Conservation (phyloP, 2,797 vertebrate species). For the Chelon auratus region DNA sequence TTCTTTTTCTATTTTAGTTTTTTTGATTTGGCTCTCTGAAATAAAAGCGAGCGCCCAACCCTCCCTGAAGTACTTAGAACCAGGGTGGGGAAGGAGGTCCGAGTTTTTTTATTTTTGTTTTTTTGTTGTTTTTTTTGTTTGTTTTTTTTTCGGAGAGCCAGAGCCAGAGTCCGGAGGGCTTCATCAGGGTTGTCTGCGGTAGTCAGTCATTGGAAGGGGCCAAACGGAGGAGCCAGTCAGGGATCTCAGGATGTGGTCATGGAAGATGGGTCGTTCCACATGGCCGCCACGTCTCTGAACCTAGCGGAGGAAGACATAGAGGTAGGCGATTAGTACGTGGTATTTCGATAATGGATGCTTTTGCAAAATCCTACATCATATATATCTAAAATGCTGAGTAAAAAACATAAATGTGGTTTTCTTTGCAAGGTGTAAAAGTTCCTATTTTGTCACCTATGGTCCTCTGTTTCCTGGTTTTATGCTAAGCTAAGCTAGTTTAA, state of each 20-base stretch:
- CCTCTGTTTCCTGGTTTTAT: too few species aligned
- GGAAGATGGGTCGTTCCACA: constrained; percentile 86
- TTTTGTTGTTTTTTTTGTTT: too few species aligned
- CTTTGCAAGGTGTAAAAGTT: too few species aligned
- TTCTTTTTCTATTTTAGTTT: constrained; percentile 28
- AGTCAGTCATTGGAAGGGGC: constrained; percentile 76
- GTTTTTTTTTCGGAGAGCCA: constrained; percentile 71
- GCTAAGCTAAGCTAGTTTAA: too few species aligned
- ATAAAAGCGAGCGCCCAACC: constrained; percentile 55
- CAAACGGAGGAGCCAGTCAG: constrained; percentile 80
- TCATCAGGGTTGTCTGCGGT: constrained; percentile 76
- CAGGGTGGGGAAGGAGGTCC: constrained; percentile 59
- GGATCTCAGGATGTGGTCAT: constrained; percentile 86
- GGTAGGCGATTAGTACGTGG: not conserved
- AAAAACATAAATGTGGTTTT: too few species aligned
- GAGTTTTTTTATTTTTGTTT: not conserved
- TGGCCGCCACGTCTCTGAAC: constrained; percentile 84
- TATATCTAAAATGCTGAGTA: too few species aligned
- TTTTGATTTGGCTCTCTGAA: constrained; percentile 72
- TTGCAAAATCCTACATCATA: too few species aligned
- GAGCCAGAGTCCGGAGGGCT: constrained; percentile 79
- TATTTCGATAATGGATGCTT: not conserved
- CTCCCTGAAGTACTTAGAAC: constrained; percentile 42
- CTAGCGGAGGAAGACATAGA: constrained; percentile 33
- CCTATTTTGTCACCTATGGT: too few species aligned